These are phyloP conservation scores for Brachylomia viminalis DNA, from an alignment of 2,888 invertebrate genomes.

Conservation along the genomic window DNA sequence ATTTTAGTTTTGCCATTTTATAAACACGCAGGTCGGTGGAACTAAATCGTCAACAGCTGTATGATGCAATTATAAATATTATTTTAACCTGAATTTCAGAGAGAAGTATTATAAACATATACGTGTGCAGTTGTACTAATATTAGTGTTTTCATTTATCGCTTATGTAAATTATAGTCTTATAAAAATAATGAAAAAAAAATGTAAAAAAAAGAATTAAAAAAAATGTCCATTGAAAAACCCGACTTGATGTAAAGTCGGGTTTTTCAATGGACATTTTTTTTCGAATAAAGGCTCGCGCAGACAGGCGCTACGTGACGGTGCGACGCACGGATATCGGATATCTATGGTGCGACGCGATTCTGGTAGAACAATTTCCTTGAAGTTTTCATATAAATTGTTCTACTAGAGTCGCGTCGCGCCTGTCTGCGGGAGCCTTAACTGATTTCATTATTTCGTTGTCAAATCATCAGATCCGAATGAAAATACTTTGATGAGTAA, in stretches of 20 bases:
- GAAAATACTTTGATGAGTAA: background rate
- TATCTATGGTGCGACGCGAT: too few relatives aligned
- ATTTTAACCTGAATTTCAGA: background rate
- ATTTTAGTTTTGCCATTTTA: background rate
- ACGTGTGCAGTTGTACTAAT: background rate
- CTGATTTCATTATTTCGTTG: background rate
- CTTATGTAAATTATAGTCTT: background rate
- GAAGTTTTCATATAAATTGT: too few relatives aligned
- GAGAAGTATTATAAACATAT: background rate
- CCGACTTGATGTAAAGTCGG: background rate
- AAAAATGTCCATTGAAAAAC: too few relatives aligned
- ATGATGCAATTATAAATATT: conserved; percentile 22
- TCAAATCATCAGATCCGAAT: background rate
- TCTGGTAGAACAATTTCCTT: too few relatives aligned
- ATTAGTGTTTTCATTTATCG: background rate
- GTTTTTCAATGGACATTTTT: background rate
- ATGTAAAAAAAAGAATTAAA: too few relatives aligned
- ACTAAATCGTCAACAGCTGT: background rate
- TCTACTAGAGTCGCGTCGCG: too few relatives aligned
- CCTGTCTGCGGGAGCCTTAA: too few relatives aligned
- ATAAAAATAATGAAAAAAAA: too few relatives aligned
- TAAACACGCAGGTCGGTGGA: background rate
- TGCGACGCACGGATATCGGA: too few relatives aligned
- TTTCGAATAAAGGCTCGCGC: background rate
- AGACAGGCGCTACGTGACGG: too few relatives aligned